Evolutionary conservation across 2,113 vertebrate genomes (phyloP).

Genomic region (Haplochromis burtoni): DNA sequence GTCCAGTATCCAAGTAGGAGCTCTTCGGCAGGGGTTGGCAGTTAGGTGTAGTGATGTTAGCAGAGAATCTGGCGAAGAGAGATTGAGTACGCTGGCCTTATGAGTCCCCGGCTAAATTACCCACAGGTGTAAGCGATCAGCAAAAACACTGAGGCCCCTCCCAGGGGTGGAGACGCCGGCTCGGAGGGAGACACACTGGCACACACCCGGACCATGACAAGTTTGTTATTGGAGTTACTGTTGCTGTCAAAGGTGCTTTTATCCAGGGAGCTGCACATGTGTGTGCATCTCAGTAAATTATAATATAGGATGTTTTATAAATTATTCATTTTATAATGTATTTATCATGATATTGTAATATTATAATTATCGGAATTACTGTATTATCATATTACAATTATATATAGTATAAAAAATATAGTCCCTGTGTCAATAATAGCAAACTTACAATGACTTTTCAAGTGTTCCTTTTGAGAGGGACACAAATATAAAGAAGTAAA

Average conservation of each 20-base stretch:
- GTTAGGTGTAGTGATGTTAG: too few species aligned
- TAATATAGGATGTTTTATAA: background rate
- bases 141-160: too few species aligned
- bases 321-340: background rate
- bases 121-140: too few species aligned
- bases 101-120: too few species aligned
- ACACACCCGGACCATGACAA: too few species aligned
- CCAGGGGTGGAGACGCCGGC: too few species aligned
- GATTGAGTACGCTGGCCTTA: too few species aligned
- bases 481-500: background rate
- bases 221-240: background rate
- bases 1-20: too few species aligned
- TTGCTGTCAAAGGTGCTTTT: rapidly evolving
- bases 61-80: too few species aligned
- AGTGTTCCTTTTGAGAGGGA: background rate
- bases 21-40: too few species aligned
- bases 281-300: background rate
- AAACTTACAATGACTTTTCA: background rate
- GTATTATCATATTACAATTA: background rate
- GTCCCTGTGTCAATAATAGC: background rate
- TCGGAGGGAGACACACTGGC: too few species aligned
- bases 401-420: background rate
- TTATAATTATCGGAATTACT: background rate
- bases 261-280: background rate
- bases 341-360: background rate